Conservation (phyloP, 1,140 invertebrate species). For the Magallana angulata region DNA sequence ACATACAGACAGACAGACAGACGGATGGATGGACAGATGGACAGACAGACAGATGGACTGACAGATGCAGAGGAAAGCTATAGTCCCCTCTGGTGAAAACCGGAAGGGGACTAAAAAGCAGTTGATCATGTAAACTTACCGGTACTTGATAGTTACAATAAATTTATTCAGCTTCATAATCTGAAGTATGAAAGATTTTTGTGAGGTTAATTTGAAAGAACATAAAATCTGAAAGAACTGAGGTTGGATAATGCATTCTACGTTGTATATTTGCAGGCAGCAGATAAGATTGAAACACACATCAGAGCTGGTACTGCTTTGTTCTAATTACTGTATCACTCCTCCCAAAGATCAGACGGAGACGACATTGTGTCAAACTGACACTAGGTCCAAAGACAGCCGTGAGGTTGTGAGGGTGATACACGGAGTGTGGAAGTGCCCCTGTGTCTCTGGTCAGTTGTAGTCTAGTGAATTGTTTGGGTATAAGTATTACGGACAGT, state of each 20-base stretch:
- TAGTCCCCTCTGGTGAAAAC: no score
- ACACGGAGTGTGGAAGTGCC: slow-evolving; percentile 45
- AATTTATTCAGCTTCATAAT: background rate
- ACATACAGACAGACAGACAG: no score
- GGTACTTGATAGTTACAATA: no score
- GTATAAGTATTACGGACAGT: no score
- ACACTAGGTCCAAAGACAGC: background rate
- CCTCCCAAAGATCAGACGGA: background rate
- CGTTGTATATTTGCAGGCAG: slow-evolving; percentile 45
- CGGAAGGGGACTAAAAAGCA: no score
- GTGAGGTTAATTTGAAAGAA: no score
- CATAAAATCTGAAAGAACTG: background rate
- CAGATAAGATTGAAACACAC: slow-evolving; percentile 43
- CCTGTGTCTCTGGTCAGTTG: slow-evolving; percentile 44
- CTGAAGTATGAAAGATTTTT: background rate
- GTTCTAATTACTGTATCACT: slow-evolving; percentile 43
- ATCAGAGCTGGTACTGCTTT: slow-evolving; percentile 39
- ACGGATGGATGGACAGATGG: no score
- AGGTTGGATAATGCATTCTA: background rate
- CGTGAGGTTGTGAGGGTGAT: background rate
- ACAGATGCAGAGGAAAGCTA: no score
- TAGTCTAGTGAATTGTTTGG: no score
- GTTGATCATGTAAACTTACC: no score
- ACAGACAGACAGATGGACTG: no score
- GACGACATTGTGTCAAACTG: background rate